Base-by-base conservation (phyloP, 2,888 invertebrate species). In the Omphaloscelis lunosa region DNA sequence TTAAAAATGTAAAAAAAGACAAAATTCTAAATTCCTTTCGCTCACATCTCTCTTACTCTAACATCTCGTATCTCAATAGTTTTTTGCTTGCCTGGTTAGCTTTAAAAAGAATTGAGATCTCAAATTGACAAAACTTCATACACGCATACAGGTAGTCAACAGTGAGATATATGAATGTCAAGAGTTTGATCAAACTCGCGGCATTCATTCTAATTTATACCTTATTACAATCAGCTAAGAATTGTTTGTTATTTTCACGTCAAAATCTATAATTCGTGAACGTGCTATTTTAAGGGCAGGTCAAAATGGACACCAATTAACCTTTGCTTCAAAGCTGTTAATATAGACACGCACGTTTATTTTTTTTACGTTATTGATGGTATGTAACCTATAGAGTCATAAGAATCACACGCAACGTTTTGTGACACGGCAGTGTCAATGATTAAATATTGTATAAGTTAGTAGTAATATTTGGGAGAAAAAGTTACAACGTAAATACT, bases 401-500 rank as follows among this genome's bases (percentile, higher is more conserved):
- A 72, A 77, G 20, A 63, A 82, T 79, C 66, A 69, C 76, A 81
- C 78, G 74, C 76, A 80, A 79, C 20, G 66, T 53, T 68, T 77
- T 53, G 51, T 83, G 45, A 29, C 51, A 61, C 45, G 41, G 9
- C 53, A 59, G 17, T 7, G 9, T 72, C 63, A 56, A 62, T 23
- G 11, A 56, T 56, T 53, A 53, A 41, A 65, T 51, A 41, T 17
- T 15, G 45, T 48, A 17, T 29, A 75, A 27, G 20, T 34, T 12
- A 34, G 48, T 45, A 34, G 0, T 15, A 39, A 48, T 65, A 29
- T 77, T 48, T 48, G 23, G 11, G 12, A 34, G 17, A 2, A 56
- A 65, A 41, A n/a, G 17, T 27, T 17, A 9, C 48, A n/a, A 27
- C 2, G 6, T 39, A n/a, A 12, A 12, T 12, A 11, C 41, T 41